These are phyloP conservation scores for Vireo griseus DNA, from an alignment of 2,797 vertebrate species.

Conservation along the genomic window DNA sequence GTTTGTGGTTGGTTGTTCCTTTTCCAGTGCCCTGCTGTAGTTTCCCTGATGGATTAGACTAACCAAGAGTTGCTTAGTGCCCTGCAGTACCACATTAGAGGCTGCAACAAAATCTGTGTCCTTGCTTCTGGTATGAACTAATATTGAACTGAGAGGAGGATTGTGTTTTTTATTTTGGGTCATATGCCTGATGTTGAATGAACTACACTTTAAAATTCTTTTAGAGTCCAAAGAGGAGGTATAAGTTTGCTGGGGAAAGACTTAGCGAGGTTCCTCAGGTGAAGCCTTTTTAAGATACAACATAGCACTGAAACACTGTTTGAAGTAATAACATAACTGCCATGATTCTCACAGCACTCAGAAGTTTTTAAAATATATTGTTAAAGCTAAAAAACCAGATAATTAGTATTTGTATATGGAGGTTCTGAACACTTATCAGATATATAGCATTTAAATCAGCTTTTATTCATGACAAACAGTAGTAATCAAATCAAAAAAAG, in stretches of 20 bases:
- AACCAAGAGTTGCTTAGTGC: background rate
- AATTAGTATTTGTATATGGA: background rate
- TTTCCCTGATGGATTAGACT: background rate
- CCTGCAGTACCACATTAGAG: background rate
- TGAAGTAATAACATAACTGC: background rate
- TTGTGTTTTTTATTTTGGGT: background rate
- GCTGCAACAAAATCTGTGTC: background rate
- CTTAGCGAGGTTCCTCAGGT: background rate
- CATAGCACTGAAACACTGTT: background rate
- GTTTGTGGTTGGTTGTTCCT: accelerated
- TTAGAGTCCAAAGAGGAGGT: background rate
- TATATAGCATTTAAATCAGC: background rate
- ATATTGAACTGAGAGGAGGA: background rate
- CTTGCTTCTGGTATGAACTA: background rate
- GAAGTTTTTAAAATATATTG: background rate
- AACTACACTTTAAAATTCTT: background rate
- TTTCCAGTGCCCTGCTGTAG: background rate
- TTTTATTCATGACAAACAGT: background rate
- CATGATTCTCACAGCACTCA: background rate
- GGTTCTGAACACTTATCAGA: background rate
- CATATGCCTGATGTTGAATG: background rate
- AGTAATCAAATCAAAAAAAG: background rate
- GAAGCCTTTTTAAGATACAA: background rate
- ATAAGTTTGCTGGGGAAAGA: background rate
- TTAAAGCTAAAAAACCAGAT: background rate